A percentile compares a stretch with the other conserved stretches of the same genome.
These are phyloP conservation scores for Drosophila maculinotata DNA, from an alignment of 2,888 invertebrate species.

Conservation along the genomic window DNA sequence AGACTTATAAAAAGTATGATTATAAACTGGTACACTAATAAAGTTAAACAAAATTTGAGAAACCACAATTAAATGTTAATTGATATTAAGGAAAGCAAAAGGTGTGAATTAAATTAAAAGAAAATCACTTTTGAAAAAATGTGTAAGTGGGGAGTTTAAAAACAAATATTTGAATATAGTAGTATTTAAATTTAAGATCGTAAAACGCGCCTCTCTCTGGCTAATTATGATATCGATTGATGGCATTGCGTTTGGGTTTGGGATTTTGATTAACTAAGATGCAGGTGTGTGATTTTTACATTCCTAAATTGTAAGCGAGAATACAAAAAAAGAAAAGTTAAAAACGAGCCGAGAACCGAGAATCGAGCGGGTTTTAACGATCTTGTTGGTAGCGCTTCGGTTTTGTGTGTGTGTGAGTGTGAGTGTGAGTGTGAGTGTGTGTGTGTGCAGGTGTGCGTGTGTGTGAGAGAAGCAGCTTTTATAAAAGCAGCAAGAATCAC, in stretches of 20 bases:
- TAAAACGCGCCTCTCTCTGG: slow-evolving; percentile 21
- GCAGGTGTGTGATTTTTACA: slow-evolving; percentile 50
- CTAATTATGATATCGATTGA: slow-evolving; percentile 19
- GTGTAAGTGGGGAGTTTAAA: too few relatives aligned
- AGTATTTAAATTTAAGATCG: too few relatives aligned
- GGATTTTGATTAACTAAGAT: slow-evolving; percentile 2
- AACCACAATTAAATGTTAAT: too few relatives aligned
- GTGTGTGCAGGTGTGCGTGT: slow-evolving; percentile 26
- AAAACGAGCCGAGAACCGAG: slow-evolving; percentile 33
- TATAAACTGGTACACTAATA: too few relatives aligned
- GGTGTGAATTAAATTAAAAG: too few relatives aligned
- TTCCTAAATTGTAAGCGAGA: slow-evolving; percentile 14
- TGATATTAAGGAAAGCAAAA: too few relatives aligned
- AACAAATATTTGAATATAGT: too few relatives aligned
- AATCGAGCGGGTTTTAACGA: slow-evolving; percentile 41
- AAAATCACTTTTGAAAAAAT: too few relatives aligned
- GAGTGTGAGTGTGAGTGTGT: background rate
- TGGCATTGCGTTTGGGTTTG: background rate
- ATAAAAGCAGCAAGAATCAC: slow-evolving; percentile 80
- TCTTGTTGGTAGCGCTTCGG: slow-evolving; percentile 45
- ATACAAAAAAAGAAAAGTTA: slow-evolving; percentile 1
- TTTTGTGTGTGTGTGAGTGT: slow-evolving; percentile 50
- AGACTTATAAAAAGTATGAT: too few relatives aligned
- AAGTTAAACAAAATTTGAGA: too few relatives aligned
- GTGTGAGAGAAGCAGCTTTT: slow-evolving; percentile 57